Evolutionary conservation across 2,797 vertebrate species (phyloP).

Genomic region (Rhincodon typus): DNA sequence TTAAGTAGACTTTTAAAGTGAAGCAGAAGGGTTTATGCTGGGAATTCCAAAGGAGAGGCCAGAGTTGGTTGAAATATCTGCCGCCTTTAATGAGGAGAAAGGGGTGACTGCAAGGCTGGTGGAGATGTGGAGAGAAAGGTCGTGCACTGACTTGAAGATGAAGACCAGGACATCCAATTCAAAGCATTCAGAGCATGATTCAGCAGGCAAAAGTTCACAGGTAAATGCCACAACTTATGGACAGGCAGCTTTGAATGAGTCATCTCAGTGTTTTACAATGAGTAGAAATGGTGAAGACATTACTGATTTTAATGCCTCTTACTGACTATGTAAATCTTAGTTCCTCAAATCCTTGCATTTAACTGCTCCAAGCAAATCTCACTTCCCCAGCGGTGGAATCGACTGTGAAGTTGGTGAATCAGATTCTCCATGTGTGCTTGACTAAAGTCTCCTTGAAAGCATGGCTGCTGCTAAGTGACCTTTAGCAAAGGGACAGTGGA

Average conservation of each 20-base stretch:
- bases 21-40: background rate
- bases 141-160: background rate
- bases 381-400: background rate
- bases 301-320: background rate
- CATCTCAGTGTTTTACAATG: background rate
- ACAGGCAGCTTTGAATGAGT: background rate
- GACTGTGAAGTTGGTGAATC: background rate
- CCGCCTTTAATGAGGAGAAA: background rate
- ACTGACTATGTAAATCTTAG: background rate
- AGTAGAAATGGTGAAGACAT: background rate
- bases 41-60: background rate
- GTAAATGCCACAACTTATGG: background rate
- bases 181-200: background rate
- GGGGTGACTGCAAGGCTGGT: background rate
- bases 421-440: background rate
- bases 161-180: background rate
- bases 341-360: background rate
- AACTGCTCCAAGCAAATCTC: background rate
- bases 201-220: no score
- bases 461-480: background rate
- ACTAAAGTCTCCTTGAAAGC: background rate
- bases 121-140: background rate
- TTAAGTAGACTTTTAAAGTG: background rate
- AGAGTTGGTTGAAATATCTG: background rate
- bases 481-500: background rate